These are phyloP conservation scores for Engystomops pustulosus DNA, from an alignment of 2,113 vertebrate genomes.

Conservation along the genomic window DNA sequence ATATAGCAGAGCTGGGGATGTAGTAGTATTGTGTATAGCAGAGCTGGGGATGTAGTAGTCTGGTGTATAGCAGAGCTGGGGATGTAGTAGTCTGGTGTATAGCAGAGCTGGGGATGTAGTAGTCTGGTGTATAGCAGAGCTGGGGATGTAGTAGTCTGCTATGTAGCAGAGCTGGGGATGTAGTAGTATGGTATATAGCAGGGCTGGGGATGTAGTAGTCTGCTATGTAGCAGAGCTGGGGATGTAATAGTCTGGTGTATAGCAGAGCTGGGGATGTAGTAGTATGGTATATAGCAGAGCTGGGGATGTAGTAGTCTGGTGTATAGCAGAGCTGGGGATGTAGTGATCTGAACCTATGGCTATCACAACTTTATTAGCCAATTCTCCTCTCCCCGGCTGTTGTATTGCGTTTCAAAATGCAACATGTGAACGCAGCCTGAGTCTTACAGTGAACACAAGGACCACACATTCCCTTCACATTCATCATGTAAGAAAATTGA, in stretches of 20 bases:
- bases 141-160: neutral
- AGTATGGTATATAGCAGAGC: neutral
- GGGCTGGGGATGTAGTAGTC: neutral
- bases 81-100: neutral
- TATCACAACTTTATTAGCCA: too few species aligned
- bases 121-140: neutral
- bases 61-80: neutral
- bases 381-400: too few species aligned
- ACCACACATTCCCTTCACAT: neutral
- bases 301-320: neutral
- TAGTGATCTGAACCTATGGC: too few species aligned
- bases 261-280: neutral
- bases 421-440: too few species aligned
- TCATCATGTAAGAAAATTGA: slow-evolving; percentile 2
- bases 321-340: neutral
- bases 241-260: neutral
- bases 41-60: neutral
- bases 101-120: neutral
- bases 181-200: neutral
- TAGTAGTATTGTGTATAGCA: neutral
- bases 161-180: neutral
- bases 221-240: too few species aligned
- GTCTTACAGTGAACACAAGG: neutral
- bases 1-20: neutral
- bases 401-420: too few species aligned